phyloP scores from a whole-genome alignment of 2,113 vertebrate species.

The Zapus hudsonius region DNA sequence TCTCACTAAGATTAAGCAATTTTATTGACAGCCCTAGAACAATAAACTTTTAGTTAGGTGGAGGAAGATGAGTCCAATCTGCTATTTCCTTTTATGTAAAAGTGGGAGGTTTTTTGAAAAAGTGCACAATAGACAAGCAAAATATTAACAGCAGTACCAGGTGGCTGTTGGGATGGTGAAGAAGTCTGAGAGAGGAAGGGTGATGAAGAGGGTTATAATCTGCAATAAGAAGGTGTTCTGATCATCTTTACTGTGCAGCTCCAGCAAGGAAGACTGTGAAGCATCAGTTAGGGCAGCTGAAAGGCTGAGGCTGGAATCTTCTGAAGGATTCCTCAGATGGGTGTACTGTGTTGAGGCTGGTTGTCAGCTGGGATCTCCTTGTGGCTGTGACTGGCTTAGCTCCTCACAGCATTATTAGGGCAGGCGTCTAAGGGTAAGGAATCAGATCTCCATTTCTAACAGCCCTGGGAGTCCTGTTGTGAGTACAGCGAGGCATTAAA shows the following conservation, averaged over 20 bases:
- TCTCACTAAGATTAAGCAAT: not conserved
- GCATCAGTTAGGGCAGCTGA: not conserved
- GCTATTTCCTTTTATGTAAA: slow-evolving; percentile 6
- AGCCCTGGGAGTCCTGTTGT: slow-evolving; percentile 12
- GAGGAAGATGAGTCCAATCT: not conserved
- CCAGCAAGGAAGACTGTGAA: not conserved
- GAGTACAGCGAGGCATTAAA: not conserved
- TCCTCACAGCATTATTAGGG: not conserved
- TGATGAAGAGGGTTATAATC: not conserved
- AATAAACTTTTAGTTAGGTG: not conserved
- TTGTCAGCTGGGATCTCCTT: slow-evolving; percentile 42
- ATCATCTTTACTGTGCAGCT: slow-evolving; percentile 34
- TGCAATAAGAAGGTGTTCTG: not conserved
- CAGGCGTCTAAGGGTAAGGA: not conserved
- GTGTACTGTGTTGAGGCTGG: not conserved
- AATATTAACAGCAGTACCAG: not conserved
- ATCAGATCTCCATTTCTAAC: not conserved
- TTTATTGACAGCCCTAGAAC: not conserved
- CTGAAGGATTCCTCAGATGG: not conserved
- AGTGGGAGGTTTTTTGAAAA: slow-evolving; percentile 35
- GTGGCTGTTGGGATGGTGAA: not conserved
- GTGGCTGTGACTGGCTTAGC: slow-evolving; percentile 13
- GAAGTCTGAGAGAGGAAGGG: not conserved
- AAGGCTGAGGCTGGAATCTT: not conserved
- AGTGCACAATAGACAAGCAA: not conserved